Percentiles rank a stretch among this genome's conserved stretches.
Conservation (phyloP, 2,113 vertebrate species). For the Trematocara macrostoma region DNA sequence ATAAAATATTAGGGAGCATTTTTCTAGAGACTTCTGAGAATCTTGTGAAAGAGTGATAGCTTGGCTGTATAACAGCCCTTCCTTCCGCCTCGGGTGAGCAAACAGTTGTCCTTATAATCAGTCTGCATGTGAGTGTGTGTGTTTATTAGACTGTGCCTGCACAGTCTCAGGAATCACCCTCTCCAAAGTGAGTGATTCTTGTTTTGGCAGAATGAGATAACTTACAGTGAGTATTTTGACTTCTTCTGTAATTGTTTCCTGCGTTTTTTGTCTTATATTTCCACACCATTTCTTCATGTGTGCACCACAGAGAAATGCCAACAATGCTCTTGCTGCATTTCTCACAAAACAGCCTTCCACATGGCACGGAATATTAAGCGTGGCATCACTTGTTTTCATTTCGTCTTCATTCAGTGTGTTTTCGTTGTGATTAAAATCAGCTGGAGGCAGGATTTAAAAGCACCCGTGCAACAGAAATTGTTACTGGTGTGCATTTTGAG, state of each 20-base stretch:
- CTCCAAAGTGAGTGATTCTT: slow-evolving; percentile 9
- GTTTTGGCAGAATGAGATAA: slow-evolving; percentile 41
- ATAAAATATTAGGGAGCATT: neutral
- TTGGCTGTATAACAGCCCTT: slow-evolving; percentile 6
- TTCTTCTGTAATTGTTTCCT: neutral
- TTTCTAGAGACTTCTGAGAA: slow-evolving; percentile 5
- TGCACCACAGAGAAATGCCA: neutral
- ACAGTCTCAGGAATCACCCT: slow-evolving; percentile 43
- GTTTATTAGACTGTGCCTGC: slow-evolving; percentile 14
- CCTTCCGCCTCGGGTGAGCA: slow-evolving; percentile 32
- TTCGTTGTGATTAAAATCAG: neutral
- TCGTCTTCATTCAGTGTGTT: neutral
- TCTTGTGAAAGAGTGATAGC: slow-evolving; percentile 9
- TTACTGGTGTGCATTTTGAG: neutral
- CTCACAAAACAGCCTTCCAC: neutral
- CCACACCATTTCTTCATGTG: neutral
- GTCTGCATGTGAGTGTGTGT: neutral
- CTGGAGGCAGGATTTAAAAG: neutral
- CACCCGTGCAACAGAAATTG: neutral
- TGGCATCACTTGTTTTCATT: neutral
- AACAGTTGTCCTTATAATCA: slow-evolving; percentile 28
- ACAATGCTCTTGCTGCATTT: neutral
- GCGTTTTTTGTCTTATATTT: neutral
- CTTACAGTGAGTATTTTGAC: neutral
- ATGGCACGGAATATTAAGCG: neutral